Percentiles rank a stretch among this genome's conserved stretches.
Evolutionary conservation across 2,113 vertebrate species (phyloP).

Genomic region (Leucopsar rothschildi): DNA sequence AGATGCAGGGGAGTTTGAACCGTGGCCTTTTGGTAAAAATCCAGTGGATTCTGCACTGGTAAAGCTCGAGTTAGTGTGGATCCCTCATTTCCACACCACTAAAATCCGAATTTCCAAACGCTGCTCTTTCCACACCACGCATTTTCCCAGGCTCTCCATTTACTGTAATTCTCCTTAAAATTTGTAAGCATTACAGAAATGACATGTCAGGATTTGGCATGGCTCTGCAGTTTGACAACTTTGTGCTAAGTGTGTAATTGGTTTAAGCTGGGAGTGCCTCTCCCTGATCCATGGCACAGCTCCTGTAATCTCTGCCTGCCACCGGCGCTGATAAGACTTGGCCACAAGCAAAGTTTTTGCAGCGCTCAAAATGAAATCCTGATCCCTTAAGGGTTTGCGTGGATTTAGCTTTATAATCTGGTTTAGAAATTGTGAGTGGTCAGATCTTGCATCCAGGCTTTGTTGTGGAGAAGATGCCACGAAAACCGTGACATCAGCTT

Average conservation of each 20-base stretch:
- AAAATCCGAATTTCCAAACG: neutral
- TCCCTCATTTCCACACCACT: neutral
- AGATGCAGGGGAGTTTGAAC: neutral
- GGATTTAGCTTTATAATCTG: slow-evolving; percentile 89
- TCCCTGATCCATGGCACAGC: slow-evolving; percentile 61
- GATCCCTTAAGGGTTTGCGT: slow-evolving; percentile 81
- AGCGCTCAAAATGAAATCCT: slow-evolving; percentile 79
- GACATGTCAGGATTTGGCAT: slow-evolving; percentile 58
- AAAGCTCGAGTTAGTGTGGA: neutral
- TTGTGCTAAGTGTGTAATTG: slow-evolving; percentile 73
- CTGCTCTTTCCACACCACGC: neutral
- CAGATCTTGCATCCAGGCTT: slow-evolving; percentile 77
- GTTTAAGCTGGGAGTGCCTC: slow-evolving; percentile 69
- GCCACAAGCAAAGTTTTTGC: slow-evolving; percentile 73
- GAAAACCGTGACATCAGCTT: slow-evolving; percentile 33
- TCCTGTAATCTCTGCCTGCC: slow-evolving; percentile 80
- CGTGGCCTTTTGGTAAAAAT: neutral
- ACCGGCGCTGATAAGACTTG: slow-evolving; percentile 73
- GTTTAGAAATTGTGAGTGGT: slow-evolving; percentile 82
- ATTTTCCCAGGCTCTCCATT: neutral
- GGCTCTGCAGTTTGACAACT: slow-evolving; percentile 62
- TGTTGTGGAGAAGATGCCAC: slow-evolving; percentile 50
- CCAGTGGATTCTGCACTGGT: neutral
- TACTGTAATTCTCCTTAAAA: neutral
- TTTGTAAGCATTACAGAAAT: neutral